phyloP scores from a whole-genome alignment of 2,888 invertebrate genomes.

The Drosophila basisetae region DNA sequence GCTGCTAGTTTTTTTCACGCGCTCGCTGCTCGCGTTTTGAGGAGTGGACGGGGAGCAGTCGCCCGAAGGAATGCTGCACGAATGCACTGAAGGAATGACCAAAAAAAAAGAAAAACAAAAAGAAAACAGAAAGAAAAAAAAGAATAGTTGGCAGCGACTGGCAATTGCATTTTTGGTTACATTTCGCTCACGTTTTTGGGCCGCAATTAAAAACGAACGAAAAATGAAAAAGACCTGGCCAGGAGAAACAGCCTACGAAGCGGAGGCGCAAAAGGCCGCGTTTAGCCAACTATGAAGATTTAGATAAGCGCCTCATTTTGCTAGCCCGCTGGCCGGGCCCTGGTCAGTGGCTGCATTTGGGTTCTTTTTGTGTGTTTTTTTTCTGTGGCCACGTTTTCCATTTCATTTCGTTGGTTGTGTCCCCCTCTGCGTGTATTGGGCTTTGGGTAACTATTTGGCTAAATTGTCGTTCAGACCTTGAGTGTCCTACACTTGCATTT shows the following conservation, averaged over 20 bases:
- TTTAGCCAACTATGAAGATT: conserved; percentile 85
- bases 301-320: conserved; percentile 84
- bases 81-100: conserved; percentile 71
- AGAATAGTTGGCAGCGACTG: conserved; percentile 32
- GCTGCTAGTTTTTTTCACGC: conserved; percentile 53
- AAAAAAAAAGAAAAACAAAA: conserved; percentile 49
- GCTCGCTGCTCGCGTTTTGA: conserved; percentile 27
- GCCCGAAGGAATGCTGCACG: conserved; percentile 75
- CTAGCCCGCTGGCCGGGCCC: conserved; percentile 53
- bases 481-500: conserved; percentile 59
- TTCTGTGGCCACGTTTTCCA: conserved; percentile 64
- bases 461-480: conserved; percentile 78
- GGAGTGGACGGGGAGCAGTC: neutral
- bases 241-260: conserved; percentile 41
- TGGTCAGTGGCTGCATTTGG: conserved; percentile 25
- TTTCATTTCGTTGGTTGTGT: conserved; percentile 66
- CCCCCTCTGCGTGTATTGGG: conserved; percentile 31
- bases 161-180: conserved; percentile 81
- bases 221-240: conserved; percentile 48
- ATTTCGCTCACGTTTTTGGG: conserved; percentile 79
- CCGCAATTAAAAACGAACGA: conserved; percentile 80
- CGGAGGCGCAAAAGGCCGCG: conserved; percentile 83
- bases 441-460: conserved; percentile 48
- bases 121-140: conserved; percentile 8
- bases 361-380: conserved; percentile 43